These are phyloP conservation scores for Macropus fuliginosus DNA, from an alignment of 2,797 vertebrate genomes.

Conservation along the genomic window DNA sequence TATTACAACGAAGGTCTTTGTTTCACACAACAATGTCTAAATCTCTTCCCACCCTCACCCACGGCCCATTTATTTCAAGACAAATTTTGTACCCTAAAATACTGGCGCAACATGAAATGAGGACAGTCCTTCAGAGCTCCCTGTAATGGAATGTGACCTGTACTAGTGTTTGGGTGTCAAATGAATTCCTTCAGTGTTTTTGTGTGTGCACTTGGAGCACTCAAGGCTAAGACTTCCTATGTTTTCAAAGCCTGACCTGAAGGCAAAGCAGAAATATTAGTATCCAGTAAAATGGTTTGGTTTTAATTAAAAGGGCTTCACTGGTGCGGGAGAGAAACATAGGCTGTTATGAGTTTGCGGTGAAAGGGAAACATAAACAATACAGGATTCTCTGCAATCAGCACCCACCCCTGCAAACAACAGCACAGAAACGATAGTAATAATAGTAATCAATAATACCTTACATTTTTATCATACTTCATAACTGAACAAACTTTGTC, in stretches of 20 bases:
- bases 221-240: not conserved
- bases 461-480: not conserved
- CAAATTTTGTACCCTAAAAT: not conserved
- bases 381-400: not conserved
- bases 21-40: not conserved
- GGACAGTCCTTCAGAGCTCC: not conserved
- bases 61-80: not conserved
- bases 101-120: not conserved
- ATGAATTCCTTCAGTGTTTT: not conserved
- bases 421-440: not conserved
- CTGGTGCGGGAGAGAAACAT: not conserved
- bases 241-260: not conserved
- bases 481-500: not conserved
- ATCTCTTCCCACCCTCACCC: not conserved
- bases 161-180: not conserved
- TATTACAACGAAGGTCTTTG: not conserved
- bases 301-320: conserved; percentile 5
- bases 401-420: not conserved
- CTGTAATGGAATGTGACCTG: not conserved
- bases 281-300: not conserved
- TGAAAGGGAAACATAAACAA: not conserved
- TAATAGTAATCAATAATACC: not conserved
- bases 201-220: not conserved
- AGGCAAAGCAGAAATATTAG: conserved; percentile 5
- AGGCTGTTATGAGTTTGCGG: not conserved